Base-by-base conservation (phyloP, 1,140 invertebrate genomes). In the Druon quercuslanigerum region DNA sequence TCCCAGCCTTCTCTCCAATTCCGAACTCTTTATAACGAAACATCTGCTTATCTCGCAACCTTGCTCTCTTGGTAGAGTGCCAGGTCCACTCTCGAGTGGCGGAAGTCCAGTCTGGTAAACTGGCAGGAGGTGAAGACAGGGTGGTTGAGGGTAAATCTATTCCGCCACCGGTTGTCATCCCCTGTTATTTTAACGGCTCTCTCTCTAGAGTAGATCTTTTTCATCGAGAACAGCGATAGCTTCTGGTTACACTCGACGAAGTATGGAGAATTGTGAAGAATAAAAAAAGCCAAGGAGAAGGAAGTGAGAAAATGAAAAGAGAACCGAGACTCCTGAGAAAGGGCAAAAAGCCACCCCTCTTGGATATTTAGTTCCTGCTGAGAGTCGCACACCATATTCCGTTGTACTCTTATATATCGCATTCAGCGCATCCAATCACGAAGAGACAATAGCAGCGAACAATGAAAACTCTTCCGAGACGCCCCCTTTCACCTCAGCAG, bases 91-190 rank as follows among this genome's bases (percentile, higher is more conserved):
- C 75, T 57, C 20, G 56, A 79, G 76, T 77, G 80, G 74, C 85
- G 85, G 85, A 87, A 87, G 83, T 87, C 79, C 82, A 80, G 82
- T 83, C 83, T 82, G 83, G 81, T 84, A 79, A 82, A 71, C 73
- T 73, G 16, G 25, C 17, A 51, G 40, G 83, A 77, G 72, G 73
- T 77, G 75, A 80, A 78, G 75, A 79, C 72, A 73, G 60, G 56
- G 74, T 51, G 77, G 82, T 83, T 82, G 79, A 76, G 79, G 80
- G 83, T 80, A 86, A 87, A 87, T 87, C 83, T 84, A 85, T 85
- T 81, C 73, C 74, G 76, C 77, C 76, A 78, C 82, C 81, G 83
- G 85, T 87, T 87, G 85, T 87, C 85, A 86, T 83, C 79, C 72
- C 77, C 14, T 84, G 82, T 77, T 84, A 79, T 87, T 87, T 86